A percentile compares a stretch with the other conserved stretches of the same genome.
phyloP scores from a whole-genome alignment of 2,888 invertebrate genomes.

The Cephus rjabovi region DNA sequence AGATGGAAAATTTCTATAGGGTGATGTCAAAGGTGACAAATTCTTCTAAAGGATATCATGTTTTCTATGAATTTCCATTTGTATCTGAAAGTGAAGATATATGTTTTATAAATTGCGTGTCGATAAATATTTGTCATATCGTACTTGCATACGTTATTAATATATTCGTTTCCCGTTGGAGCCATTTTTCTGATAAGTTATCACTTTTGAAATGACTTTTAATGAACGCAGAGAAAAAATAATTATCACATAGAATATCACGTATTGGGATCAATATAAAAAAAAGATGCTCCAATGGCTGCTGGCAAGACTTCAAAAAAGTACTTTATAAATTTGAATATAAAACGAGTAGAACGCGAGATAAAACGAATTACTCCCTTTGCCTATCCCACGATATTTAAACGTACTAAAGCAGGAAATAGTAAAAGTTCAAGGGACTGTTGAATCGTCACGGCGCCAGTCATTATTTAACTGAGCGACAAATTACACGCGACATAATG shows the following conservation, averaged over 20 bases:
- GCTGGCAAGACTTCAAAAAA: not conserved
- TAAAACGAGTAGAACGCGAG: not conserved
- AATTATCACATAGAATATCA: not conserved
- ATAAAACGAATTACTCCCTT: not conserved
- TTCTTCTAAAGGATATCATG: not conserved
- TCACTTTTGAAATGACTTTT: not conserved
- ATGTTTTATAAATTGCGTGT: not conserved
- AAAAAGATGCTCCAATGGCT: not conserved
- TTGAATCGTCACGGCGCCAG: not conserved
- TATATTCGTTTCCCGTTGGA: not conserved
- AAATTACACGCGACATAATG: not conserved
- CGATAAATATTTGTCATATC: not conserved
- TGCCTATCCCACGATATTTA: not conserved
- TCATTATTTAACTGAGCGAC: not conserved
- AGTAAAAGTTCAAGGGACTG: not conserved
- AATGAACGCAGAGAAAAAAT: not conserved
- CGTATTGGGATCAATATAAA: not conserved
- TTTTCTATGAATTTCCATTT: not conserved
- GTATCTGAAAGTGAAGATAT: not conserved
- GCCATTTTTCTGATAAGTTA: no score
- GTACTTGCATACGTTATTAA: not conserved
- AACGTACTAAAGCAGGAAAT: not conserved
- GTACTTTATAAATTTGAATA: not conserved
- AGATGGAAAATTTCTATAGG: not conserved
- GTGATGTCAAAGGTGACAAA: not conserved